Evolutionary conservation across 1,140 invertebrate species (phyloP), one percentile per base, ranked within the genome.

Genomic region (Hormaphis cornu): DNA sequence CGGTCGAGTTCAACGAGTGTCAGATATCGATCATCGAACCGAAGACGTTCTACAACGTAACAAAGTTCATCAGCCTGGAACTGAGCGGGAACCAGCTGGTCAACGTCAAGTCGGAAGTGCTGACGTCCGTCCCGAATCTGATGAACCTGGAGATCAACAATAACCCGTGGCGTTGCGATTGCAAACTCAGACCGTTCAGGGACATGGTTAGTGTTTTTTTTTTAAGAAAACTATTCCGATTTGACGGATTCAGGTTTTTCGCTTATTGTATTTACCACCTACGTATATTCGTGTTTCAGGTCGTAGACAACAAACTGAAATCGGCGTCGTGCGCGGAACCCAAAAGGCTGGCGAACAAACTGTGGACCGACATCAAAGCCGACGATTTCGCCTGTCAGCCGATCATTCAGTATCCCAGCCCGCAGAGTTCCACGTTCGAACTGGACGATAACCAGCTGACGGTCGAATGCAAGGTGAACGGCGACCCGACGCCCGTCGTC

Each of bases 81-180:
- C 76, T 94, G 18, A 82, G 86, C 61, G 82, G 84, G 14, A 95
- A 95, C 74, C 84, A 85, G 71, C 76, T 95, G n/a, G 75, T 78
- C 44, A 76, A 76, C 28, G 74, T 85, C 18, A 85, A 85, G 74
- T 3, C 30, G 4, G 50, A 40, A 5, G 44, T 71, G 3, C 72
- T 83, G 16, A 80, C 83, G 14, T 82, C 81, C 0, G 81, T 89
- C 37, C 79, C 80, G 37, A 77, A 81, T n/a, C 76, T 90, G 33
- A 40, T 42, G 24, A 79, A 80, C 1, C 77, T 95, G 2, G 87
- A 86, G 61, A 79, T 95, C 0, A 83, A 86, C 66, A 85, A 86
- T 69, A 95, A 95, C 76, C 87, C 86, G 0, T 95, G 93, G 93
- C 83, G 86, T 46, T 95, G 93, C 75, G 90, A 94, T 76, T 95